Base-by-base conservation (phyloP, 2,113 vertebrate species). In the Sinosuthora webbiana region DNA sequence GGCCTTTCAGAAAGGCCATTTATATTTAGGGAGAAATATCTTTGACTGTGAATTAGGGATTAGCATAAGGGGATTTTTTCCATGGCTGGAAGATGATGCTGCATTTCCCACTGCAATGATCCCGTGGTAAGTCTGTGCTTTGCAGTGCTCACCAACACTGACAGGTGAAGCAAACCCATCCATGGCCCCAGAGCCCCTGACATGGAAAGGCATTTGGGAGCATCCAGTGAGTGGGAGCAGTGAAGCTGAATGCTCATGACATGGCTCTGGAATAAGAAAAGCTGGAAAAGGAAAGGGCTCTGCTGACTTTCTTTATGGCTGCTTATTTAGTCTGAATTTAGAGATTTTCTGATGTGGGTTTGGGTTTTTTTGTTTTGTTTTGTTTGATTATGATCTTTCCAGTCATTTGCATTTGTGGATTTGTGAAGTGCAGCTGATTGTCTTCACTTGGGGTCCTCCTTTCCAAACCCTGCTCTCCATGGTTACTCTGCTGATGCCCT, bases 81-180 rank as follows among this genome's bases (percentile, higher is more conserved):
- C 27, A 5, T 73, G 85, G 35, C 62, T 83, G 87, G 79, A 89
- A 94, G 55, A 93, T 70, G 83, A 74, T 83, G 47, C 59, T 77
- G 64, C 35, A 74, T 87, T 96, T 95, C 87, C 83, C 64, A 79
- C 24, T 81, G 67, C 76, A 86, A 6, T 8, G 55, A 65, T 70
- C 90, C 83, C 63, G 25, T 17, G 45, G 37, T 57, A 16, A 62
- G n/a, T 37, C 60, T 95, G 74, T 83, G 62, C 90, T 91, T 79
- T 79, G 60, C 73, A 31, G 79, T 44, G 81, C 56, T 90, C 49
- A 30, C 74, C 91, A 96, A 4, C 89, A 91, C 63, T 89, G 65
- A 64, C 79, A 88, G 76, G 85, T 96, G 92, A 95, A 83, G 64
- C 68, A 95, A 94, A 86, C 68, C 42, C 76, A 88, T 49, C 47